Conservation (phyloP, 2,888 invertebrate genomes). For the Tetrapedia diversipes region DNA sequence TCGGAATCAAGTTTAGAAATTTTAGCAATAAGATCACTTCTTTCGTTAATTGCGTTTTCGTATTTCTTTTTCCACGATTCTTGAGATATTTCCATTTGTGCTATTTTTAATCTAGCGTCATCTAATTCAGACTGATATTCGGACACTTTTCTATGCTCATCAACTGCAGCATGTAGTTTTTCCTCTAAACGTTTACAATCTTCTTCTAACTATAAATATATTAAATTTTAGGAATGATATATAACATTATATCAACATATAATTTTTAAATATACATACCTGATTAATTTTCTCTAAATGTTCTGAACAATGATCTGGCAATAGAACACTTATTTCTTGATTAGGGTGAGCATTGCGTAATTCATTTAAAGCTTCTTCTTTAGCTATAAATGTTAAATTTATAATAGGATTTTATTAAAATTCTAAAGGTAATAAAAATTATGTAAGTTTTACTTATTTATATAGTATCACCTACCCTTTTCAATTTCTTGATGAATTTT, state of each 20-base stretch:
- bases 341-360: conserved; percentile 76
- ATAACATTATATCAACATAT: neutral
- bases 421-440: neutral
- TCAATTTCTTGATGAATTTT: conserved; percentile 78
- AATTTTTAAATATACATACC: conserved; percentile 57
- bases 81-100: conserved; percentile 77
- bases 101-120: conserved; percentile 75
- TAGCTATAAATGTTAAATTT: conserved; percentile 67
- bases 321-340: conserved; percentile 74
- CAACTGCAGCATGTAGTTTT: conserved; percentile 73
- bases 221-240: conserved; percentile 2
- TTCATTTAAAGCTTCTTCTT: conserved; percentile 78
- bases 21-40: conserved; percentile 67
- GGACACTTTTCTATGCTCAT: conserved; percentile 73
- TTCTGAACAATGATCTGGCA: conserved; percentile 78
- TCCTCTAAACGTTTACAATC: conserved; percentile 78
- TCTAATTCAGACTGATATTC: conserved; percentile 75
- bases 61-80: conserved; percentile 77
- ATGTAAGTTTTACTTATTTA: neutral
- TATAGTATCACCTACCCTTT: conserved; percentile 66
- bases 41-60: conserved; percentile 70
- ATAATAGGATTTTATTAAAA: neutral
- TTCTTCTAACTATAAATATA: conserved; percentile 71
- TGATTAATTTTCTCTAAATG: conserved; percentile 78
- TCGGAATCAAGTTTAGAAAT: conserved; percentile 69